Percentiles rank a stretch among this genome's conserved stretches.
Conservation (phyloP, 1,140 invertebrate species). For the Penaeus vannamei region DNA sequence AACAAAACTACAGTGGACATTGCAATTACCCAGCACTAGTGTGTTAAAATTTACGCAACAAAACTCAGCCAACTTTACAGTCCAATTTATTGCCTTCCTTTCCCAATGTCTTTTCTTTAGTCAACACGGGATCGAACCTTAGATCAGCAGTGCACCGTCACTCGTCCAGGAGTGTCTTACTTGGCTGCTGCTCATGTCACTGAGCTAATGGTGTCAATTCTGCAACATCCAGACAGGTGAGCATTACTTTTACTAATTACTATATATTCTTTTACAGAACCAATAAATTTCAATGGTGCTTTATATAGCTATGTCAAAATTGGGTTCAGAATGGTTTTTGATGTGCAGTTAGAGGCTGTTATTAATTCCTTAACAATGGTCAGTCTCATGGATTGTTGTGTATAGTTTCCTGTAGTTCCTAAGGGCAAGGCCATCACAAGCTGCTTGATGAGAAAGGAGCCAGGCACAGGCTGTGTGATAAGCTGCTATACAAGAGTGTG, state of each 20-base stretch:
- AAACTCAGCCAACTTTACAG: too few relatives aligned
- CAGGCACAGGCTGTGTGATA: too few relatives aligned
- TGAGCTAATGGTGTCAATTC: conserved; percentile 88
- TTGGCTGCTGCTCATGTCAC: conserved; percentile 92
- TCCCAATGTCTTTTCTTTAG: conserved; percentile 75
- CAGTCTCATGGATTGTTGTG: too few relatives aligned
- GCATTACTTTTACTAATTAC: conserved; percentile 24
- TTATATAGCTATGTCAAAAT: neutral
- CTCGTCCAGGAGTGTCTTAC: conserved; percentile 92
- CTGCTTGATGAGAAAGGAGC: too few relatives aligned
- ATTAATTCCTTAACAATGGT: neutral
- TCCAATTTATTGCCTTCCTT: too few relatives aligned
- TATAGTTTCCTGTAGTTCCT: too few relatives aligned
- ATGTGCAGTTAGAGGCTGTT: neutral
- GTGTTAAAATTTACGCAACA: too few relatives aligned
- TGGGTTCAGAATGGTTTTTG: neutral
- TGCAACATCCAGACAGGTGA: conserved; percentile 88
- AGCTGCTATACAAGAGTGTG: too few relatives aligned
- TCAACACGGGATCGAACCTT: conserved; percentile 92
- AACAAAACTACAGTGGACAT: too few relatives aligned
- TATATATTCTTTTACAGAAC: neutral
- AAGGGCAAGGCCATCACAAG: too few relatives aligned
- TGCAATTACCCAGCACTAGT: too few relatives aligned
- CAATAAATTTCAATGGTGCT: too few relatives aligned
- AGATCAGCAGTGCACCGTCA: conserved; percentile 99